A percentile compares a stretch with the other conserved stretches of the same genome.
Evolutionary conservation across 2,797 vertebrate species (phyloP).

Genomic region (Molossus alvarezi): DNA sequence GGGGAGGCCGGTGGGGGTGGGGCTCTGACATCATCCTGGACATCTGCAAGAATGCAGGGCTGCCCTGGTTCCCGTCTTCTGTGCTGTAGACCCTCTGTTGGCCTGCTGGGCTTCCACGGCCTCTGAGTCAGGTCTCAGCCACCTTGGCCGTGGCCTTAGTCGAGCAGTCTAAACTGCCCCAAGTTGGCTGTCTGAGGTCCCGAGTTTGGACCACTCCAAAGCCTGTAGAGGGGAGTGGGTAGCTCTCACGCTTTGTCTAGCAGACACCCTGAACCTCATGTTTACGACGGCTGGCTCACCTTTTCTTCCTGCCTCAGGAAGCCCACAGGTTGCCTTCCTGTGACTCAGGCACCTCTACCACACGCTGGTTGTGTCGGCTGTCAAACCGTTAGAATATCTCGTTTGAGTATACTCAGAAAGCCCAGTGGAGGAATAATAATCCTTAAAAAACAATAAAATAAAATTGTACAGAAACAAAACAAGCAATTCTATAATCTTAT

Average conservation of each 20-base stretch:
- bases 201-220: background rate
- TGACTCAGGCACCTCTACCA: background rate
- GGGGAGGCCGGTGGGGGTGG: background rate
- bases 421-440: background rate
- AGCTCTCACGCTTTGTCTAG: background rate
- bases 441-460: background rate
- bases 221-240: background rate
- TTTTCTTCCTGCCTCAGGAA: background rate
- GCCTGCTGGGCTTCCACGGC: background rate
- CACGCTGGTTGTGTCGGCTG: background rate
- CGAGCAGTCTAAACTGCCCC: background rate
- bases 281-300: background rate
- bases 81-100: no score
- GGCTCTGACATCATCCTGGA: background rate
- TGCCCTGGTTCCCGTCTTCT: background rate
- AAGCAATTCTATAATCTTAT: background rate
- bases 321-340: background rate
- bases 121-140: background rate
- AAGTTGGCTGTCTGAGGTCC: background rate
- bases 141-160: background rate
- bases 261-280: background rate
- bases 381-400: background rate
- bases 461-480: background rate
- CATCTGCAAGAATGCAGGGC: background rate
- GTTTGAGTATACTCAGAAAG: background rate